Percentiles rank a stretch among this genome's conserved stretches.
Conservation (phyloP, 1,140 invertebrate species). For the Caerostris extrusa region DNA sequence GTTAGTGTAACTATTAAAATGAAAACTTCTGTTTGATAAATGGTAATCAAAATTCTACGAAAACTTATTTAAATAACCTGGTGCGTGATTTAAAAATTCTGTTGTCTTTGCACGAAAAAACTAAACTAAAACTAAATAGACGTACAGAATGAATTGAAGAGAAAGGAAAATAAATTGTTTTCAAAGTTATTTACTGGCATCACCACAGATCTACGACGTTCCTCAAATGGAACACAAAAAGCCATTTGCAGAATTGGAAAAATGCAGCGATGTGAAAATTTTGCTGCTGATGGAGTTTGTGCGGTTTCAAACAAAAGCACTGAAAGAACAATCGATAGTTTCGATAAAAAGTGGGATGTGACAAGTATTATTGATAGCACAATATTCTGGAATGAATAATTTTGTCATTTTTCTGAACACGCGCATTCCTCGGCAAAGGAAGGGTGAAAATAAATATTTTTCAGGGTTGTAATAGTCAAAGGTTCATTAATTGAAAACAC, state of each 20-base stretch:
- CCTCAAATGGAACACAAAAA: conserved; percentile 23
- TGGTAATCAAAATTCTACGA: too few relatives aligned
- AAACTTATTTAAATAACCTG: too few relatives aligned
- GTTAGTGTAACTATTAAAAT: too few relatives aligned
- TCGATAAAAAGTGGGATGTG: background rate
- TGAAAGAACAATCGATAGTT: background rate
- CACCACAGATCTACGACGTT: background rate
- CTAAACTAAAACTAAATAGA: background rate
- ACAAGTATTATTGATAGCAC: background rate
- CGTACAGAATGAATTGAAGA: background rate
- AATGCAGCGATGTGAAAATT: background rate
- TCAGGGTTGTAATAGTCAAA: too few relatives aligned
- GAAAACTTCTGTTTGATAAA: too few relatives aligned
- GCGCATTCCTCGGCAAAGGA: too few relatives aligned
- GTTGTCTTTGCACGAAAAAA: too few relatives aligned
- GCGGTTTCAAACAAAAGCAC: background rate
- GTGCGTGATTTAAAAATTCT: too few relatives aligned
- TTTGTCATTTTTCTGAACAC: too few relatives aligned
- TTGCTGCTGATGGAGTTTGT: background rate
- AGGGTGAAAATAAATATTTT: too few relatives aligned
- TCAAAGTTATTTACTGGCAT: conserved; percentile 18
- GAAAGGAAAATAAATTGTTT: conserved; percentile 26
- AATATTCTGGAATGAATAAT: too few relatives aligned
- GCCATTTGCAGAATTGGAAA: conserved; percentile 31
- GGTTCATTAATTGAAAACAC: too few relatives aligned